Conservation (phyloP, 2,888 invertebrate species). For the Drosophila pullipes region DNA sequence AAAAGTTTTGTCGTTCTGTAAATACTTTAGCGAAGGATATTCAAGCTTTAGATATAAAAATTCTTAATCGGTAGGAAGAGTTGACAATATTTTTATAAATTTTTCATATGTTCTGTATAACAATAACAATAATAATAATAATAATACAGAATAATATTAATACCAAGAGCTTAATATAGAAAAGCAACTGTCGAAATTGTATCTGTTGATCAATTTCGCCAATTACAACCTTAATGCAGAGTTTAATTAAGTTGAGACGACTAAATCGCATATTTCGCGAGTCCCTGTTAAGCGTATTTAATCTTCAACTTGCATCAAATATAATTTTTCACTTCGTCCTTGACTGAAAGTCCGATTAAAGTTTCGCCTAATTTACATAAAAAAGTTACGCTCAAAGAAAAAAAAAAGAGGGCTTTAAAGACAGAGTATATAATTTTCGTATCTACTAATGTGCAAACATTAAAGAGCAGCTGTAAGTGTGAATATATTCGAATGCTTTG, state of each 20-base stretch:
- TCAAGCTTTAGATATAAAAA: neutral
- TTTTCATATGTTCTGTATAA: too few relatives aligned
- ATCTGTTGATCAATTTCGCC: too few relatives aligned
- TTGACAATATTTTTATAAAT: neutral
- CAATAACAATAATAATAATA: neutral
- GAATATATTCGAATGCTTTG: conserved; percentile 31
- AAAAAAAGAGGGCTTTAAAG: conserved; percentile 9
- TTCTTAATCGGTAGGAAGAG: neutral
- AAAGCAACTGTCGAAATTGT: neutral
- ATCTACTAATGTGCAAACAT: conserved; percentile 22
- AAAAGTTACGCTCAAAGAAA: neutral
- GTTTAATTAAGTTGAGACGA: neutral
- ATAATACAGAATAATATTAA: neutral
- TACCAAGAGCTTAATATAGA: neutral
- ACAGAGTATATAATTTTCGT: conserved; percentile 5
- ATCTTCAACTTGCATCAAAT: too few relatives aligned
- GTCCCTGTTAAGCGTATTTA: neutral
- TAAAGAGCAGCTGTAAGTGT: conserved; percentile 16
- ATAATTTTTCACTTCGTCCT: neutral
- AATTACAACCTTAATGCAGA: neutral
- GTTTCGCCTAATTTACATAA: conserved; percentile 4
- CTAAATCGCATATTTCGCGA: neutral
- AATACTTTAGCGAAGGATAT: neutral
- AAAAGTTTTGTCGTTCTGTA: conserved; percentile 18
- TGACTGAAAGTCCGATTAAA: conserved; percentile 28